Percentiles rank a stretch among this genome's conserved stretches.
Evolutionary conservation across 1,140 invertebrate genomes (phyloP).

Genomic region (Neodiprion fabricii): DNA sequence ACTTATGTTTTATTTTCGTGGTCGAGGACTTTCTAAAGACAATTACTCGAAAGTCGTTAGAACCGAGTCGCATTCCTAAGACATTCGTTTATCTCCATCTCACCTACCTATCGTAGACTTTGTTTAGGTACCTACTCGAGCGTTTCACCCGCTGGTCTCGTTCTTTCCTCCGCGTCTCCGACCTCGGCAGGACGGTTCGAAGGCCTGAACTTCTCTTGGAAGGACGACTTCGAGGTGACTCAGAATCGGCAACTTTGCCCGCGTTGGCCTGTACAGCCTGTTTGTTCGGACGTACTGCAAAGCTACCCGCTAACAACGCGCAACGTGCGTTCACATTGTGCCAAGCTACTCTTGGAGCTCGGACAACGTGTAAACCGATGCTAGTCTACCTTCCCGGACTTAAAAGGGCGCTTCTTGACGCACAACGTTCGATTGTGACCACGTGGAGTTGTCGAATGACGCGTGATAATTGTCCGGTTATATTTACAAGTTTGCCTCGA

Average conservation of each 20-base stretch:
- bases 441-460: not conserved
- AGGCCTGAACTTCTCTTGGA: not conserved
- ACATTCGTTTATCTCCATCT: too few relatives aligned
- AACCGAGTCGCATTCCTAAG: not conserved
- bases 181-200: not conserved
- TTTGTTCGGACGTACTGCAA: not conserved
- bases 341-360: not conserved
- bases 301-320: not conserved
- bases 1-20: too few relatives aligned
- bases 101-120: too few relatives aligned
- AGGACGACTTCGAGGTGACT: not conserved
- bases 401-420: not conserved
- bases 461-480: slow-evolving; percentile 12
- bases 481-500: slow-evolving; percentile 6
- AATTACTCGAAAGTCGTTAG: not conserved
- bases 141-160: too few relatives aligned
- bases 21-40: too few relatives aligned
- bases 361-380: not conserved
- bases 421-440: not conserved
- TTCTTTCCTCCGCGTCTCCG: not conserved
- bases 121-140: too few relatives aligned
- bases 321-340: not conserved
- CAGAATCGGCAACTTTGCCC: not conserved
- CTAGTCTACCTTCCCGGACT: too few relatives aligned
- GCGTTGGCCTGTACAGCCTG: not conserved